Base-by-base conservation (phyloP, 2,888 invertebrate species). In the Phoenoteleia sp. region DNA sequence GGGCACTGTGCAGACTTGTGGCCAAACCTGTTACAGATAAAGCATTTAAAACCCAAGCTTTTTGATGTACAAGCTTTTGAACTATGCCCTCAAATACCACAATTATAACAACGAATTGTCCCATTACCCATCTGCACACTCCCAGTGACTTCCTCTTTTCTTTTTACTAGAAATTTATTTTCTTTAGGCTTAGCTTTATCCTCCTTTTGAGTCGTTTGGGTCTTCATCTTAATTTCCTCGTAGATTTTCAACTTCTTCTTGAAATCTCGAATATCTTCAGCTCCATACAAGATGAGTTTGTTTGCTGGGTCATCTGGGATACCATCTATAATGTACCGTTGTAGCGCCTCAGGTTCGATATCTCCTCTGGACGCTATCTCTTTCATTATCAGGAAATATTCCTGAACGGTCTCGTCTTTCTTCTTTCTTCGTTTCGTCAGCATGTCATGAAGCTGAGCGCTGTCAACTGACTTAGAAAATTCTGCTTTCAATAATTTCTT, bases 341-440 rank as follows among this genome's bases (percentile, higher is more conserved):
- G 56, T 1, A 84, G 11, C 6, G 74, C 72, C 0, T 72, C 45
- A 4, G 17, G n/a, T 62, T 84, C 77, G 4, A 84, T 71, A 0
- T 29, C 19, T 9, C 69, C 81, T 33, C 62, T 19, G 0, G 64
- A 60, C 4, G 77, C 85, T 7, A 77, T 23, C 23, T 67, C 69
- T 13, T 79, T 66, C 81, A 85, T 79, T 4, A 42, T 56, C 13
- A 67, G 21, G 9, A 79, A 42, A 52, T 79, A 85, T 36, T 77
- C 60, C 45, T 72, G 79, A 13, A 81, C 36, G 0, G 54, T 82
- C 25, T 64, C 49, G 15, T 21, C 36, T n/a, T 66, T 54, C 36
- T 42, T 23, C 7, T 25, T 62, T 39, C 47, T 49, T 1, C 67
- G 21, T 21, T 64, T 64, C 11, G 47, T 11, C 2, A 64, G 29